Evolutionary conservation across 2,113 vertebrate genomes (phyloP), one percentile per base, ranked within the genome.

Genomic region (Accipiter virgatus): DNA sequence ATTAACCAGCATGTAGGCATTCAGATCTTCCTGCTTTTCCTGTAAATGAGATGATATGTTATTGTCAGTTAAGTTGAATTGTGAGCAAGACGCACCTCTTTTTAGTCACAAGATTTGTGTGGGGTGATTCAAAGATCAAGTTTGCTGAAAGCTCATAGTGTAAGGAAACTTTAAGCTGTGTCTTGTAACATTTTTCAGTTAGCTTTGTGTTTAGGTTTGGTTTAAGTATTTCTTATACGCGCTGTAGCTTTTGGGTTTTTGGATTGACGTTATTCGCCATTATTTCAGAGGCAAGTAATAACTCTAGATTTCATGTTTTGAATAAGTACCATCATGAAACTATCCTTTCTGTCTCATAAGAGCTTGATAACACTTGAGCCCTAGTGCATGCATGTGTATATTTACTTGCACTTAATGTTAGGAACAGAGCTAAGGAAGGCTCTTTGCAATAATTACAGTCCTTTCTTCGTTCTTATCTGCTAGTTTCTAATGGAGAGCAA

Each of bases 181-280:
- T 67, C 95, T 82, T 90, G 7, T 62, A 95, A 68, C 8, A 42
- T 91, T 96, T 96, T 97, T 96, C 63, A 91, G 34, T 96, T 94
- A 25, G 52, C 47, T 97, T 95, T 96, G 40, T 42, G 11, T 88
- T 93, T 81, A 58, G 36, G 32, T 70, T 96, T 93, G 38, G 13
- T 86, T 82, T 84, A 94, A 94, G 48, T 83, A 86, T 93, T 81
- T 90, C 78, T 88, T 80, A 65, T 17, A 4, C 20, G 16, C 9
- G 16, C 10, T 75, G 21, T 73, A 90, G 55, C 20, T 68, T 92
- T 93, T 50, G 53, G 27, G 65, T 88, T 96, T 56, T 90, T 80
- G 53, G 45, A 20, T 68, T 82, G 19, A 7, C 38, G 56, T 13
- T 67, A 79, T 91, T 83, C 11, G 5, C 40, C 21, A 72, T 93